These are phyloP conservation scores for Bubalus kerabau DNA, from an alignment of 2,113 vertebrate genomes.

Conservation along the genomic window DNA sequence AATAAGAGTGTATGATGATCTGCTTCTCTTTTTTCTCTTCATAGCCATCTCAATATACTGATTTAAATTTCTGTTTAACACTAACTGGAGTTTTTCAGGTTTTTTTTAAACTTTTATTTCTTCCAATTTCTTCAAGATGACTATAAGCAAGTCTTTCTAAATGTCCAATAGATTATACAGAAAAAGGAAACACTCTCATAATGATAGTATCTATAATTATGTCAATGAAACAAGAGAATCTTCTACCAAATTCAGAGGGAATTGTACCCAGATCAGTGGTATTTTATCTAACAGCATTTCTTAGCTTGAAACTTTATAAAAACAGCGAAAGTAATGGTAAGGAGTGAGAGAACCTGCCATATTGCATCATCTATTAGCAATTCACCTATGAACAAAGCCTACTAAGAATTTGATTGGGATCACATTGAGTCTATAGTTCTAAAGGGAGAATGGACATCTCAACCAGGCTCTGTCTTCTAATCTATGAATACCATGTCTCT, in stretches of 20 bases:
- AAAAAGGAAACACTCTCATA: neutral
- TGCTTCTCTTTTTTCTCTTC: constrained; percentile 31
- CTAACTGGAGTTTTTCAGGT: neutral
- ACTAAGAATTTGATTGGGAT: neutral
- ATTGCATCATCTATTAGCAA: neutral
- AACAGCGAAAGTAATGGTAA: neutral
- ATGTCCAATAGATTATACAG: neutral
- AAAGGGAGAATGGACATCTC: neutral
- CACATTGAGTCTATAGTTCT: neutral
- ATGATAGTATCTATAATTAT: neutral
- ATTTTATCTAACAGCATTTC: neutral
- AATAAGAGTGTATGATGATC: constrained; percentile 45
- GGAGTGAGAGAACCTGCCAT: neutral
- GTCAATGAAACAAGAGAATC: neutral
- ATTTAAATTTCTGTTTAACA: constrained; percentile 15
- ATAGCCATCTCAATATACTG: neutral
- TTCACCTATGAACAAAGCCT: neutral
- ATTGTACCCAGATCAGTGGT: no score
- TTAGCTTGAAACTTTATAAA: neutral
- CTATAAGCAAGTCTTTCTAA: neutral
- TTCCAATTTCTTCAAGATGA: neutral
- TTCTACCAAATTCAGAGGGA: neutral
- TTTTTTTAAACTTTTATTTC: neutral
- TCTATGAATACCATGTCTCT: neutral
- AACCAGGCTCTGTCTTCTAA: neutral